Evolutionary conservation across 2,113 vertebrate genomes (phyloP).

Genomic region (Poeciliopsis retropinna): DNA sequence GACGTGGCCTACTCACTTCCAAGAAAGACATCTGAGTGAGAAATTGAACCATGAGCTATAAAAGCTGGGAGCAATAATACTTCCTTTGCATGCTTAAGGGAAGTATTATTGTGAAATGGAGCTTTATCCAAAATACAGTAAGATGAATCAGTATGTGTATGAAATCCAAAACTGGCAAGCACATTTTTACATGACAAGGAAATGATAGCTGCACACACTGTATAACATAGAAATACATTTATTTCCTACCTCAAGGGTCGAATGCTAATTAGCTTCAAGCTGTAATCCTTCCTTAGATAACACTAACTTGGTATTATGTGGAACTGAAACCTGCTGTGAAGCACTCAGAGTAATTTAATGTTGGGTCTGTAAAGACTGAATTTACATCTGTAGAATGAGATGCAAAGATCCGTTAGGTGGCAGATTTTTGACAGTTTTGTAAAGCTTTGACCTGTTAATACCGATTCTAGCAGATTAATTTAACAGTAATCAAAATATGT

Average conservation of each 20-base stretch:
- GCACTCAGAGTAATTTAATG: conserved; percentile 42
- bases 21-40: conserved; percentile 53
- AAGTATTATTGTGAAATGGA: conserved; percentile 37
- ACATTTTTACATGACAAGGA: conserved; percentile 40
- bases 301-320: conserved; percentile 18
- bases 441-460: background rate
- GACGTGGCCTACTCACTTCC: conserved; percentile 50
- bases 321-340: conserved; percentile 42
- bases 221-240: conserved; percentile 56
- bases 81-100: conserved; percentile 55
- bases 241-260: conserved; percentile 33
- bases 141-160: conserved; percentile 24
- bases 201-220: conserved; percentile 24
- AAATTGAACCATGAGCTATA: conserved; percentile 41
- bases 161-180: conserved; percentile 23
- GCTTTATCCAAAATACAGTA: conserved; percentile 36
- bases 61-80: conserved; percentile 34
- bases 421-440: background rate
- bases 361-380: conserved; percentile 31
- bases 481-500: background rate
- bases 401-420: background rate
- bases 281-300: conserved; percentile 54
- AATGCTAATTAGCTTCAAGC: conserved; percentile 62
- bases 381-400: conserved; percentile 21
- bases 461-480: too few relatives aligned